Conservation (phyloP, 92 coral and sea anemone species). For the Galaxea fascicularis region DNA sequence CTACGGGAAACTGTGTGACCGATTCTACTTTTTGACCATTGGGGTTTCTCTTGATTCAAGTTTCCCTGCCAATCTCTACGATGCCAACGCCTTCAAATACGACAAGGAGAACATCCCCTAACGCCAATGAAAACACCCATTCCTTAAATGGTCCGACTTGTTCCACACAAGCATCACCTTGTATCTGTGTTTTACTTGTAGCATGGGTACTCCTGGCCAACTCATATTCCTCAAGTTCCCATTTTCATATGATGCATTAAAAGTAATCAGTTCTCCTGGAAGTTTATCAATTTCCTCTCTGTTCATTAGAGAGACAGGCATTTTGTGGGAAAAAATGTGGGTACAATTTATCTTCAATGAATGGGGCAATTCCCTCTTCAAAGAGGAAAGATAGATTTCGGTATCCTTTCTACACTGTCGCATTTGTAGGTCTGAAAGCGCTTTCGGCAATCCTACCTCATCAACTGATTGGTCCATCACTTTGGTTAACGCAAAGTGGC, state of each 20-base stretch:
- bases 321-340: too few species aligned
- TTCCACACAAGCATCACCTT: not conserved
- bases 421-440: not conserved
- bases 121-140: not conserved
- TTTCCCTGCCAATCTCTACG: not conserved
- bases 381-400: not conserved
- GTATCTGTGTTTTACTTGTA: not conserved
- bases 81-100: not conserved
- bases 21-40: constrained; percentile 27
- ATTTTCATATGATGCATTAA: constrained; percentile 1
- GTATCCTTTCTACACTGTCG: not conserved
- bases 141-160: too few species aligned
- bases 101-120: not conserved
- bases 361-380: not conserved
- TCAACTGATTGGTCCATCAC: not conserved
- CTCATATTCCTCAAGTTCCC: not conserved
- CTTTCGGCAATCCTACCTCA: not conserved
- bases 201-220: constrained; percentile 20
- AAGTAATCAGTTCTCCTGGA: not conserved
- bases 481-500: too few species aligned
- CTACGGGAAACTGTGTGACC: constrained; percentile 46
- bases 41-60: constrained; percentile 17
- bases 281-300: constrained; percentile 7
- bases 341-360: too few species aligned
- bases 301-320: not conserved